These are phyloP conservation scores for Caenorhabditis macrosperma DNA, from an alignment of 2,888 invertebrate genomes.

Conservation along the genomic window DNA sequence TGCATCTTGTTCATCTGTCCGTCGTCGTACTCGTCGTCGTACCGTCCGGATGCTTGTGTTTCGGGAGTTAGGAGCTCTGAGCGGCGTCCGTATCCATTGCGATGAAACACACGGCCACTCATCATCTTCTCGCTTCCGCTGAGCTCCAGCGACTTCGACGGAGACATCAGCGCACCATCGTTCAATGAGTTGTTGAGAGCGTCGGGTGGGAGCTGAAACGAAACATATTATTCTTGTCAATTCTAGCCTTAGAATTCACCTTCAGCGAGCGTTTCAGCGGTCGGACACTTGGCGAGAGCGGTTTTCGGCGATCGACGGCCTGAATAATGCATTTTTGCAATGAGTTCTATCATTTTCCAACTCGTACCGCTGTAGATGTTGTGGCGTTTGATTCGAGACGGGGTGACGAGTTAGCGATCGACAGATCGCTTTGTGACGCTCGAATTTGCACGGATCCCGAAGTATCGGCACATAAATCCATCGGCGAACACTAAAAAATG, in stretches of 20 bases:
- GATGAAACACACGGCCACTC: not conserved
- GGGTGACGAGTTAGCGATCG: slow-evolving; percentile 49
- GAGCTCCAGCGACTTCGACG: not conserved
- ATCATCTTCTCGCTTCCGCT: not conserved
- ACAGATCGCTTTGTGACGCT: slow-evolving; percentile 45
- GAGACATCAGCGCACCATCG: not conserved
- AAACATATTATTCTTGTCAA: too few species aligned
- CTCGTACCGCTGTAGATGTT: slow-evolving; percentile 43
- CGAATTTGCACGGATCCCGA: slow-evolving; percentile 29
- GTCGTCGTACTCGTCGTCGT: not conserved
- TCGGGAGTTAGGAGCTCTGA: slow-evolving; percentile 39
- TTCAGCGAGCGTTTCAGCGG: slow-evolving; percentile 52
- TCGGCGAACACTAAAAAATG: too few species aligned
- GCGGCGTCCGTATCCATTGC: slow-evolving; percentile 51
- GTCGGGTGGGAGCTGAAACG: not conserved
- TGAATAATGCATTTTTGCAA: not conserved
- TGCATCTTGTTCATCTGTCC: too few species aligned
- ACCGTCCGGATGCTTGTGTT: not conserved
- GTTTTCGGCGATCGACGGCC: slow-evolving; percentile 19
- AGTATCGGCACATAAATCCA: slow-evolving; percentile 1
- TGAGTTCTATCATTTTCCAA: not conserved
- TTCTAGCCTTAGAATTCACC: too few species aligned
- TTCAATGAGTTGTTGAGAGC: not conserved
- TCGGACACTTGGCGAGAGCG: slow-evolving; percentile 39
- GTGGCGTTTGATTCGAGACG: slow-evolving; percentile 51